Base-by-base conservation (phyloP, 1,140 invertebrate species). In the Cecropterus lyciades region DNA sequence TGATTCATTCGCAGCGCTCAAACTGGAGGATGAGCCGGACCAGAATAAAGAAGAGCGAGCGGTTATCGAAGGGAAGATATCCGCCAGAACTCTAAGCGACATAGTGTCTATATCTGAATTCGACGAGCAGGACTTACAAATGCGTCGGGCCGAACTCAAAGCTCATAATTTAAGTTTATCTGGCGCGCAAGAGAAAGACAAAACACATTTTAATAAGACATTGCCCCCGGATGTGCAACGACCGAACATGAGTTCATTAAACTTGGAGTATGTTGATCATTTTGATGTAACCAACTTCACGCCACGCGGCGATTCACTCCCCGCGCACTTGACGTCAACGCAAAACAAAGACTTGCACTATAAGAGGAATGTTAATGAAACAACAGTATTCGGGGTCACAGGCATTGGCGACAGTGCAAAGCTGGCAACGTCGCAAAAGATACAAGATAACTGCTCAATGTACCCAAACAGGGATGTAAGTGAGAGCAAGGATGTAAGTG, bases 31-130 rank as follows among this genome's bases (percentile, higher is more conserved):
- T 27, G 92, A 90, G 9, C 69, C 66, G 7, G 72, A 92, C 63
- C 52, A 92, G 84, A 81, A 87, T 80, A 82, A 84, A 77, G 75
- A 93, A 16, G 24, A 30, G 10, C 27, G 27, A 15, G 24, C 7
- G 90, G 73, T 73, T 81, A 72, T 93, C 48, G 79, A 89, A 60
- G 84, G 88, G 5, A 94, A 94, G 73, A 92, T 91, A 1, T 94
- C 95, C 42, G 95, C 94, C 0, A 88, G 95, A 20, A 95, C 95
- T 0, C 83, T 96, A 0, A 95, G 95, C 74, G 95, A 95, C 68
- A 95, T 96, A 53, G 85, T 95, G 2, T 95, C 95, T 0, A 95
- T 96, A 84, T 95, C 95, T 0, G 95, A 96, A 59, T 95, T 93
- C 55, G 94, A 95, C 48, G 95, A 95, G 56, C 92, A 93, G 59